Evolutionary conservation across 1,140 invertebrate genomes (phyloP), one percentile per base, ranked within the genome.

Genomic region (Uloborus diversus): DNA sequence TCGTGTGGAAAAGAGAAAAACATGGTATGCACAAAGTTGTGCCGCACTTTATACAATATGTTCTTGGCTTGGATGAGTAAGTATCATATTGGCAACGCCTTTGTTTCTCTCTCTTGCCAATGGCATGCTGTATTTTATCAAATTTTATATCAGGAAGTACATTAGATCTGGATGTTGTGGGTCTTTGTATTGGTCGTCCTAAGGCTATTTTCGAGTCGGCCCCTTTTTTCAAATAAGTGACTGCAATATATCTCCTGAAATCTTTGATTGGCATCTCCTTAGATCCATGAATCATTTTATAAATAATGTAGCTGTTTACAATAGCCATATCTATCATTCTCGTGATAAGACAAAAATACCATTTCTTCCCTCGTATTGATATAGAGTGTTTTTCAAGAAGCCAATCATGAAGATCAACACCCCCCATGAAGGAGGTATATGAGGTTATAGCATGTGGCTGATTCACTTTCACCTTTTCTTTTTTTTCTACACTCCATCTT

Each of bases 291-390:
- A 51, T 51, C 49, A 3, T 59, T 59, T 59, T 59, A 59, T 59
- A 25, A 59, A 28, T 59, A 9, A 30, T 4, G 9, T 25, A 28
- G 23, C 5, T 27, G 13, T 59, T 28, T 59, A 25, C 27, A 59
- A 59, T n/a, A 25, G 56, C 23, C 27, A 25, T 59, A 28, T 25
- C 56, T 59, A 30, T 25, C 56, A 28, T 64, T 23, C 61, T 33
- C 2, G 61, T 64, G 23, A 64, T 25, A 4, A 64, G 25, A 23
- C 61, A 64, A n/a, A n/a, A 64, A 32, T 64, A 64, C 61, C 61
- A 64, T 64, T 64, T 64, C 25, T 35, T 51, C 20, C 49, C 49
- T 51, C 49, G 49, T 64, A 64, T 64, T 4, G 61, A 7, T 35
- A 64, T 35, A 37, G 30, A 25, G 20, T 64, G 61, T 27, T 64